These are phyloP conservation scores for Caenorhabditis wallacei DNA, from an alignment of 2,888 invertebrate species.

Conservation along the genomic window DNA sequence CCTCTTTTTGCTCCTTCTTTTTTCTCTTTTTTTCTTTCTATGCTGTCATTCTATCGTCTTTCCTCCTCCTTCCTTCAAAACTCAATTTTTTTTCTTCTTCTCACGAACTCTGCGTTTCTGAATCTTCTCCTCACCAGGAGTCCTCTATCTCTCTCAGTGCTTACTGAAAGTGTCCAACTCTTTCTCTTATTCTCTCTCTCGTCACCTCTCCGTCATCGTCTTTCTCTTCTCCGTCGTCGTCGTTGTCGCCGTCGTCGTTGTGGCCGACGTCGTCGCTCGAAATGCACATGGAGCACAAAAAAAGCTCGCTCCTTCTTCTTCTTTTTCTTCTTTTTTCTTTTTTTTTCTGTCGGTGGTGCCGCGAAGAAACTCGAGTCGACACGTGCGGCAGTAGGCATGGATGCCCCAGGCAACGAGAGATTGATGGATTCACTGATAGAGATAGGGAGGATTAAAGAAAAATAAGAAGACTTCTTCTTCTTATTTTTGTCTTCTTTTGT, in stretches of 20 bases:
- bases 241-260: constrained; percentile 38
- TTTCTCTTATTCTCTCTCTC: constrained; percentile 25
- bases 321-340: constrained; percentile 29
- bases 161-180: constrained; percentile 16
- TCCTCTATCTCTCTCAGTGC: constrained; percentile 20
- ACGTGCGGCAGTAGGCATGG: constrained; percentile 22
- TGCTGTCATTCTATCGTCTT: constrained; percentile 32
- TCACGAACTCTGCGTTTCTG: constrained; percentile 38
- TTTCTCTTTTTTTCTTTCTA: background rate
- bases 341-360: background rate
- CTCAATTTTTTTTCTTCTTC: constrained; percentile 45
- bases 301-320: constrained; percentile 54
- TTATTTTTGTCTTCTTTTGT: background rate
- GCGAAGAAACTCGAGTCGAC: constrained; percentile 39
- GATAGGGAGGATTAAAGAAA: background rate
- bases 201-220: constrained; percentile 38
- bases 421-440: constrained; percentile 16
- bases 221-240: constrained; percentile 32
- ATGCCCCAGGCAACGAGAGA: constrained; percentile 9
- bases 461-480: background rate
- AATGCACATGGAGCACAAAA: constrained; percentile 53
- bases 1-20: constrained; percentile 26
- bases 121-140: background rate
- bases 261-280: background rate
- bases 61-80: constrained; percentile 10